Evolutionary conservation across 1,140 invertebrate genomes (phyloP), one percentile per base, ranked within the genome.

Genomic region (Lethrus apterus): DNA sequence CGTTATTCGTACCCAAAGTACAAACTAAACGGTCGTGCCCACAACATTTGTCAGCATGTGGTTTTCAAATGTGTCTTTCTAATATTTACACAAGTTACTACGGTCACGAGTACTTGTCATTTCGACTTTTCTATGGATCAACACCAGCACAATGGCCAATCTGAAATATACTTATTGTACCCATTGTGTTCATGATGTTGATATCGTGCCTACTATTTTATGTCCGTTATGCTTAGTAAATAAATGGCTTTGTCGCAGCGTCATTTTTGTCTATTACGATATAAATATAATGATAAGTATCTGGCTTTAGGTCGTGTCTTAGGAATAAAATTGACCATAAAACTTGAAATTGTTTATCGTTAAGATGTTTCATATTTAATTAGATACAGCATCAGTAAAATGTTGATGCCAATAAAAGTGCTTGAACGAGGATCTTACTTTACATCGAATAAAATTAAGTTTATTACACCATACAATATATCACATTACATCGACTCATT

Each of bases 91-190:
- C 40, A 29, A 13, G 40, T 26, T 29, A n/a, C n/a, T n/a, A 17
- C 14, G 17, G 40, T 42, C 40, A 42, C 40, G 40, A 42, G 40
- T 21, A 11, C 40, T 29, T 17, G 40, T 42, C 40, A 29, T 42
- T 24, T 15, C n/a, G 21, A 29, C 23, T 38, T 21, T 19, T 18
- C 35, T n/a, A 38, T 38, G 35, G 35, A 38, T 38, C 35, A 38
- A 38, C 35, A 38, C 35, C 35, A 21, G 24, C 24, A 42, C 40
- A 42, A 42, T 42, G 40, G 40, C 21, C 40, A 11, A 42, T 42
- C 21, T 42, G 21, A 29, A 38, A 19, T 38, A 38, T 21, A 21
- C 24, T 38, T 38, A 38, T 38, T 38, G 35, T 38, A 21, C 7
- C 35, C 35, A 38, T 38, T 38, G 35, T 38, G 35, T 38, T 42